Evolutionary conservation across 2,888 invertebrate species (phyloP), one percentile per base, ranked within the genome.

Genomic region (Apeira syringaria): DNA sequence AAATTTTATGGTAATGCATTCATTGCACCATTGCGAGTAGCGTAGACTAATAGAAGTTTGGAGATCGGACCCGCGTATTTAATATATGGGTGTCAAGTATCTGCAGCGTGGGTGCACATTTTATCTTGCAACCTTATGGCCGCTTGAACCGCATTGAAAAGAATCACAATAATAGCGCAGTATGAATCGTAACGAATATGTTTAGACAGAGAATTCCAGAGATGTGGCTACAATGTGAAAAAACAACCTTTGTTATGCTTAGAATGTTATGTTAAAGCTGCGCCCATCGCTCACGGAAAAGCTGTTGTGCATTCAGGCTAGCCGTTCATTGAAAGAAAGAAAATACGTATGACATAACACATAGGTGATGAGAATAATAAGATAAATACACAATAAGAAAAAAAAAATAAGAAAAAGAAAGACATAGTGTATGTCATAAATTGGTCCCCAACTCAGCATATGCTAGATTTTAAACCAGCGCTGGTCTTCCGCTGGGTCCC

Each of bases 1-100:
- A 74, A 65, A 69, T 74, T 79, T 78, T 78, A 80, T 81, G 77
- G 61, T 80, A 74, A 80, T 79, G 74, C 73, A 73, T 69, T 63
- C 63, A 65, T 70, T 74, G 68, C 64, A 59, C 70, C 68, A 64
- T 65, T 69, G 67, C 68, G 63, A 65, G 59, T 68, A 68, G 69
- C 68, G 59, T 66, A 69, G 69, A 69, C 57, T 60, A 64, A 70
- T 72, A 67, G 74, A 71, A 68, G 73, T 70, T 70, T 64, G 59
- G 67, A 69, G 64, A 72, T 67, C 63, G 59, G 63, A 79, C 45
- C 43, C 49, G 50, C 50, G 53, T 51, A 48, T 53, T 51, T 51
- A 45, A 51, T 81, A 70, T 79, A 70, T 71, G 78, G 80, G 68
- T 67, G 58, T 74, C 74, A 71, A 80, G 80, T 80, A 79, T 73